Base-by-base conservation (phyloP, 2,113 vertebrate species). In the Callithrix jacchus region DNA sequence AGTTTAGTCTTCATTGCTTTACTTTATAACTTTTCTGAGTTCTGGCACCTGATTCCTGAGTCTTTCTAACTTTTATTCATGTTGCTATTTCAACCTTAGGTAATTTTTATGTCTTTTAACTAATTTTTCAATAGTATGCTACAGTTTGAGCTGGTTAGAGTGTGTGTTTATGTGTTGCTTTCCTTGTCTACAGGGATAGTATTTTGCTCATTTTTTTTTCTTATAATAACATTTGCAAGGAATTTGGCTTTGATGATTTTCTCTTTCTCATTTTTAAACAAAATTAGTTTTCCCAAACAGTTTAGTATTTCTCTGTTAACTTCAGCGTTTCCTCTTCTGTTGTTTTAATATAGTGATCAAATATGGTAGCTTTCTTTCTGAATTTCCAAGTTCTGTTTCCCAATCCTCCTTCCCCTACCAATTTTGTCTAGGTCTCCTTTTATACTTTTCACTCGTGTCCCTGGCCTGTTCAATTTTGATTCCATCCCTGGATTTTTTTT, bases 221-320 rank as follows among this genome's bases (percentile, higher is more conserved):
- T 79, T 86, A 17, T 58, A 83, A 56, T 58, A 54, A 68, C 0
- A 32, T 93, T 84, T 70, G 16, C 30, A 86, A 35, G 49, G 9
- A 64, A 70, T 74, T 91, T 76, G 12, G 80, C 79, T 91, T 93
- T 70, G 61, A 45, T 25, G 21, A 37, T 56, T 74, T 91, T 81
- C 25, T 30, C 6, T 70, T 52, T 61, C 49, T 94, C 35, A 40
- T 87, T 87, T 80, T 81, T 76, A 74, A 10, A 20, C 82, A 96
- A 42, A 81, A 35, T 37, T 32, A 16, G 2, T 18, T 70, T 93
- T 66, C 27, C 52, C 42, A 40, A 76, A 77, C n/a, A 32, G 79
- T 45, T 94, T 10, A 54, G 13, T 27, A 27, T 54, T 81, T 64
- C 47, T 64, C 14, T 82, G 61, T 21, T 77, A 68, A 68, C 12